These are phyloP conservation scores for Ptilodon capucinus DNA, from an alignment of 2,888 invertebrate genomes.

Conservation along the genomic window DNA sequence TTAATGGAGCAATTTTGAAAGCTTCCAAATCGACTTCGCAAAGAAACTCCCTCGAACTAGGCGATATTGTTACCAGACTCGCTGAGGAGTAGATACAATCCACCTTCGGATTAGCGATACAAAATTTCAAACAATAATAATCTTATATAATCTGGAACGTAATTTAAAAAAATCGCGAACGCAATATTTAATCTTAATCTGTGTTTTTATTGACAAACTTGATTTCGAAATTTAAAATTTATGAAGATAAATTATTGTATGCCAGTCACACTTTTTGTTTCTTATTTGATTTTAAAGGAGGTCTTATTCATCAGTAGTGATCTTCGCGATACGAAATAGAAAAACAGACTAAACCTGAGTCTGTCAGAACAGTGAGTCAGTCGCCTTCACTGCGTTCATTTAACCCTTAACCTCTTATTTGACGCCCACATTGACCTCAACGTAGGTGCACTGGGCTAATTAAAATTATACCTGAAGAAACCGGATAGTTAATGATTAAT, in stretches of 20 bases:
- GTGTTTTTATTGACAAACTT: background rate
- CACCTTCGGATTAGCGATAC: slow-evolving; percentile 47
- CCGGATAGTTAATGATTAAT: slow-evolving; percentile 7
- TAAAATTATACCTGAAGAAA: slow-evolving; percentile 9
- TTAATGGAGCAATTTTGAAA: slow-evolving; percentile 72
- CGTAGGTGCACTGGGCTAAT: slow-evolving; percentile 24
- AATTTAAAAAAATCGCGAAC: background rate
- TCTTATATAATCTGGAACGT: background rate
- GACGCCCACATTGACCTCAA: slow-evolving; percentile 60
- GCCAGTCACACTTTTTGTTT: background rate
- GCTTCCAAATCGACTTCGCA: slow-evolving; percentile 61
- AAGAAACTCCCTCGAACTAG: slow-evolving; percentile 55
- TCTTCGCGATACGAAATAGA: slow-evolving; percentile 15
- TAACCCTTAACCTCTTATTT: slow-evolving; percentile 64
- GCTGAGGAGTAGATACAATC: slow-evolving; percentile 47
- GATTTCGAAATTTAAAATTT: background rate
- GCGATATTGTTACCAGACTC: slow-evolving; percentile 57
- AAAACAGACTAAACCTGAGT: slow-evolving; percentile 29
- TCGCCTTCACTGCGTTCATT: slow-evolving; percentile 38
- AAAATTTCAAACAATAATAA: background rate
- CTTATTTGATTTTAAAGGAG: background rate
- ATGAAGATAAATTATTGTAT: background rate
- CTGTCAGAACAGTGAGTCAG: slow-evolving; percentile 36
- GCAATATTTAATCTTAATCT: background rate
- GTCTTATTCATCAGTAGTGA: slow-evolving; percentile 16